These are phyloP conservation scores for Ceryle rudis DNA, from an alignment of 2,797 vertebrate species.

Conservation along the genomic window DNA sequence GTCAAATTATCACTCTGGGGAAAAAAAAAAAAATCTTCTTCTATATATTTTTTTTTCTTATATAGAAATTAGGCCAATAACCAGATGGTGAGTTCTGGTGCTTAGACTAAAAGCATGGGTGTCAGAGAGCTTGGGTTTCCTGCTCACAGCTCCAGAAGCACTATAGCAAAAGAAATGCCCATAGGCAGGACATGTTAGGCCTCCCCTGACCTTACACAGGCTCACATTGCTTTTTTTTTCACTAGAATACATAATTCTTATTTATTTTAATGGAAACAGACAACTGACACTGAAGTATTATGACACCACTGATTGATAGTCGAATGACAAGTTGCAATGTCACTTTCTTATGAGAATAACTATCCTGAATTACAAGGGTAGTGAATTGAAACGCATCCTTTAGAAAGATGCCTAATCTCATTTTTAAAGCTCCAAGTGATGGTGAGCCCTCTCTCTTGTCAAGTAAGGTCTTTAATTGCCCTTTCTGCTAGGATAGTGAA, in stretches of 20 bases:
- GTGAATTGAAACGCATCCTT: slow-evolving; percentile 46
- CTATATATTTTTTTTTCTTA: not conserved
- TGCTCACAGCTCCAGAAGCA: not conserved
- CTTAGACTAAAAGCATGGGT: not conserved
- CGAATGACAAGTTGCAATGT: slow-evolving; percentile 50
- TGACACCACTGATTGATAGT: slow-evolving; percentile 47
- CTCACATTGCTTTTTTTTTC: slow-evolving; percentile 3
- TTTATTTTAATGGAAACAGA: slow-evolving; percentile 53
- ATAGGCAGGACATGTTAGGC: not conserved
- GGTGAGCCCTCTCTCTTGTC: not conserved
- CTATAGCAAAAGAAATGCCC: not conserved
- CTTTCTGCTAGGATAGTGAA: not conserved
- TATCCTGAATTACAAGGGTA: slow-evolving; percentile 17
- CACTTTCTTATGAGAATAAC: slow-evolving; percentile 28
- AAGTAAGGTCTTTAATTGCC: slow-evolving; percentile 51
- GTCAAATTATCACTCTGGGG: not conserved
- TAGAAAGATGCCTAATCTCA: slow-evolving; percentile 52
- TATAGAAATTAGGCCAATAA: not conserved
- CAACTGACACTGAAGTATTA: slow-evolving; percentile 28
- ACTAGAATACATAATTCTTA: slow-evolving; percentile 51
- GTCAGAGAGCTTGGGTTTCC: not conserved
- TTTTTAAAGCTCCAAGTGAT: slow-evolving; percentile 51
- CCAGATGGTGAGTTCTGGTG: not conserved
- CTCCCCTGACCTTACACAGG: not conserved
- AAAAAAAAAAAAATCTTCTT: not conserved